These are phyloP conservation scores for Aegypius monachus DNA, from an alignment of 2,113 vertebrate genomes.

Conservation along the genomic window DNA sequence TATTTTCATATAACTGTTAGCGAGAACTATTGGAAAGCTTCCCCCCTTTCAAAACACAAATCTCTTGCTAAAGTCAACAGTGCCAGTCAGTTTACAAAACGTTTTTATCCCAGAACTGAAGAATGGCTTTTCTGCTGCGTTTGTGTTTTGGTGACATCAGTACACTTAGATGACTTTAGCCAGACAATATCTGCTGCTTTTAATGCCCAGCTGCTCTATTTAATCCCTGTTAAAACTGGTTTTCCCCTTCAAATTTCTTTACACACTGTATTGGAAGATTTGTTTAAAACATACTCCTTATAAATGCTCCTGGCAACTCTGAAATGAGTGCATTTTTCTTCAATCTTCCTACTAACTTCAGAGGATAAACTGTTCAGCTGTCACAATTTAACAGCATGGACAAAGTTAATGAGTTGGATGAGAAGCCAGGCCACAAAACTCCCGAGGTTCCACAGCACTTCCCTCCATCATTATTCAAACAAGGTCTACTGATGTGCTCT, in stretches of 20 bases:
- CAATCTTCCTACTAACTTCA: not conserved
- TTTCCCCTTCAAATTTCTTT: not conserved
- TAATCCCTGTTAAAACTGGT: not conserved
- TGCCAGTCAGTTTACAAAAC: not conserved
- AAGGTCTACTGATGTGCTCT: not conserved
- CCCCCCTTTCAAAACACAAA: not conserved
- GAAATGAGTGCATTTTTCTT: not conserved
- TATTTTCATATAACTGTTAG: not conserved
- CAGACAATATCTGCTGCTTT: not conserved
- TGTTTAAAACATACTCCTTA: not conserved
- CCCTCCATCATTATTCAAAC: not conserved
- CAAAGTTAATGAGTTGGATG: not conserved
- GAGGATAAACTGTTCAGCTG: not conserved
- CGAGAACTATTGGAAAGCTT: not conserved
- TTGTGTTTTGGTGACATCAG: not conserved
- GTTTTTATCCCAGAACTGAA: not conserved
- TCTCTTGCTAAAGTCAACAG: not conserved
- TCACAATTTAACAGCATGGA: not conserved
- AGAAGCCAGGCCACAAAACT: not conserved
- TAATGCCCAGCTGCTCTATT: not conserved
- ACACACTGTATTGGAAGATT: not conserved
- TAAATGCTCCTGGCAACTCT: not conserved
- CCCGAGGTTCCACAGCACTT: not conserved
- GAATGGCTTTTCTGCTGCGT: not conserved
- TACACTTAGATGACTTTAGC: not conserved